phyloP scores from a whole-genome alignment of 2,113 vertebrate genomes.

The Copsychus sechellarum region DNA sequence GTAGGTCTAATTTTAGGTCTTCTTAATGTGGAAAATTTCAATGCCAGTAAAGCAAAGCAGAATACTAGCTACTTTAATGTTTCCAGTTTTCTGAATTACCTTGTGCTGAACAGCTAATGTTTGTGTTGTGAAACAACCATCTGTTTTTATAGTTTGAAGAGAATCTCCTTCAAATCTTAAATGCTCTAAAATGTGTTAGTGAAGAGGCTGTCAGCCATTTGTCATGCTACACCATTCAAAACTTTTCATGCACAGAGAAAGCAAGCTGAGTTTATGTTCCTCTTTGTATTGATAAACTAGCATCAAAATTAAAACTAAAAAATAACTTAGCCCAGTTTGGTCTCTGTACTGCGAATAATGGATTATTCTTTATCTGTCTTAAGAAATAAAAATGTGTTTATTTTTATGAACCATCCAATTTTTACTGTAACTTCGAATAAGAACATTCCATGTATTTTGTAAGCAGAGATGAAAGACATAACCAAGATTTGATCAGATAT shows the following conservation, averaged over 20 bases:
- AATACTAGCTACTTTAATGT: conserved; percentile 10
- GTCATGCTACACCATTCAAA: conserved; percentile 3
- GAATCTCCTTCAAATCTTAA: conserved; percentile 33
- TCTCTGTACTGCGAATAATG: not conserved
- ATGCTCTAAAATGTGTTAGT: not conserved
- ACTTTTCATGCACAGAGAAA: not conserved
- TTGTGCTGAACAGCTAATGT: conserved; percentile 46
- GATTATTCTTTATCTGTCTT: not conserved
- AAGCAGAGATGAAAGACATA: not conserved
- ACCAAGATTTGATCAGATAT: not conserved
- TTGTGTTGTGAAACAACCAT: conserved; percentile 49
- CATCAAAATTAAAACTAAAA: not conserved
- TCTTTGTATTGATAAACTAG: not conserved
- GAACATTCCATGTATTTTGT: not conserved
- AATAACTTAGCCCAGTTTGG: not conserved
- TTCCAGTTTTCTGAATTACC: conserved; percentile 55
- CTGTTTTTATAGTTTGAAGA: conserved; percentile 46
- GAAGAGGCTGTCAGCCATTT: conserved; percentile 27
- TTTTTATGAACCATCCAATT: not conserved
- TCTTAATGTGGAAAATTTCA: not conserved
- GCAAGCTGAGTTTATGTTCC: not conserved
- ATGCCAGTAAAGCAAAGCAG: not conserved
- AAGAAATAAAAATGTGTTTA: not conserved
- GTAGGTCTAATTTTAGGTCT: not conserved
- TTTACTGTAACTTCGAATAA: not conserved